Base-by-base conservation (phyloP, 2,113 vertebrate genomes). In the Ciconia maguari region DNA sequence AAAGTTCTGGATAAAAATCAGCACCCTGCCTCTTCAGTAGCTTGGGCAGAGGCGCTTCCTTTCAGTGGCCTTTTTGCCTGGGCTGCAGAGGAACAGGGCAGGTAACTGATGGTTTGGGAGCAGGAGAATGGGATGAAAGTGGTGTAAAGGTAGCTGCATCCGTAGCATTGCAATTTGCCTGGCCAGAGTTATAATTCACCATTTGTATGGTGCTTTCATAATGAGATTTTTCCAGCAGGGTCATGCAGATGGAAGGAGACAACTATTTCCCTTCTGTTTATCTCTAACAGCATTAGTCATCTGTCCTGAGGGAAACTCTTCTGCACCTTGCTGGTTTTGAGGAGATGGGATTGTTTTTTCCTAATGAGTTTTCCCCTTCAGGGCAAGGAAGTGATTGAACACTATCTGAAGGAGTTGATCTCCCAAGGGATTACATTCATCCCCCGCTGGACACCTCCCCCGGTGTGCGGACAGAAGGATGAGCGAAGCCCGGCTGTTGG, bases 341-440 rank as follows among this genome's bases (percentile, higher is more conserved):
- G 54, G 34, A 44, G 48, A 32, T 32, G 64, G 46, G 17, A 8
- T 17, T 64, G 10, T 2, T 29, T 19, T 52, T n/a, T 60, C 41
- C 68, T 95, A 69, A 96, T 3, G 36, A 76, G 7, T 36, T 72
- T 26, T 87, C 78, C 62, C 25, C 44, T 95, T 26, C 97, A 99
- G 99, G 99, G 98, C 68, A 99, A 99, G 80, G 99, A 99, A 88
- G 98, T 99, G 83, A 99, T 99, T 6, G 98, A 99, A 26, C 97
- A 98, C 93, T 99, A 99, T 68, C 95, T 99, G 97, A 98, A 97
- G 1, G 98, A 99, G 83, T 84, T 99, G 77, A 98, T 98, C 76
- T 97, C 98, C n/a, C 98, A 98, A 76, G 98, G 98, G 22, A 97
- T 98, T 93, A 98, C 98, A 0, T 98, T 98, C 88, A 97, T 99